Evolutionary conservation across 2,113 vertebrate species (phyloP).

Genomic region (Gambusia holbrooki): DNA sequence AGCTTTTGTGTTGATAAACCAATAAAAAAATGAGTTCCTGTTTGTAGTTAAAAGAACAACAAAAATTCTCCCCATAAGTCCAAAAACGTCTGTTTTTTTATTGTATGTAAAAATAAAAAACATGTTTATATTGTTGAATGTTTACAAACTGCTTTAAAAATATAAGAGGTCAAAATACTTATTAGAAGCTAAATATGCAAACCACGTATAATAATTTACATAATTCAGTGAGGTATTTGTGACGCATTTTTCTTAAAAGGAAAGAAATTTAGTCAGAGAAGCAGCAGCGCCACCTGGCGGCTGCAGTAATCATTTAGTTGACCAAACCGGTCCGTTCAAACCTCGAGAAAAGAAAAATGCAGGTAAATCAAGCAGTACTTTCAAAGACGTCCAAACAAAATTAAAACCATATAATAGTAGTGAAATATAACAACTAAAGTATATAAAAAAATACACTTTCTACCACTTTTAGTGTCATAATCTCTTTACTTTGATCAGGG

Average conservation of each 20-base stretch:
- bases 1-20: background rate
- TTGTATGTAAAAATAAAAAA: background rate
- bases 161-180: no score
- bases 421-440: no score
- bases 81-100: background rate
- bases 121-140: background rate
- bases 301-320: background rate
- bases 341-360: background rate
- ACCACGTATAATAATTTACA: background rate
- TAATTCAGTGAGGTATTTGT: background rate
- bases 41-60: background rate
- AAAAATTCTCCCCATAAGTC: background rate
- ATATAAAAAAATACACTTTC: background rate
- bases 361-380: background rate
- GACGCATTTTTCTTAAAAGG: no score
- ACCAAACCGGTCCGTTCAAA: background rate
- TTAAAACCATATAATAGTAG: background rate
- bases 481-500: conserved; percentile 20
- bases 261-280: background rate
- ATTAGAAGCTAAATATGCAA: background rate
- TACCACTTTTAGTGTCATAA: background rate
- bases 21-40: background rate
- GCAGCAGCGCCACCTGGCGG: conserved; percentile 53
- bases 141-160: background rate
- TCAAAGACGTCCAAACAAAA: background rate